Evolutionary conservation across 2,113 vertebrate genomes (phyloP), one percentile per base, ranked within the genome.

Genomic region (Forbesichthys papilliferus): DNA sequence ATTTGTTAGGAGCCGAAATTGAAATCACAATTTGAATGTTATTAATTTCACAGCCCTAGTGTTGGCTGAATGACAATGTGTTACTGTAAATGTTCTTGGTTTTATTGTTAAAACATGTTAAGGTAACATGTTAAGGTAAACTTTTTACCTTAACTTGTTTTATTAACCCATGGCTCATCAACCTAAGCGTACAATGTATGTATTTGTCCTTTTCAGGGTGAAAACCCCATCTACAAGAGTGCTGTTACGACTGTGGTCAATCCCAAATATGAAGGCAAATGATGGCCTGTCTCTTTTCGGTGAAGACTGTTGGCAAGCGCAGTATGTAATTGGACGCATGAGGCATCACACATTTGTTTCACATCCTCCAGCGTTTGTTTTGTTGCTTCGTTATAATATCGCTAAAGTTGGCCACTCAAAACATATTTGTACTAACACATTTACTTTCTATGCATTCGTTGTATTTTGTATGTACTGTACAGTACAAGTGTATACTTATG

Each of bases 161-260:
- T 42, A 42, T 27, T 27, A 27, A 27, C 27, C 27, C 36, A 5
- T 42, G 4, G 4, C 7, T 42, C 1, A 42, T 3, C 27, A 10
- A 59, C 49, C 13, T 52, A 52, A 52, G 13, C 10, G 11, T 42
- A 52, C 10, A 52, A 52, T 52, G 49, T 52, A 52, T 52, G 4
- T 51, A 10, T 20, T 61, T 75, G 66, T 61, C 2, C n/a, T 61
- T 73, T 69, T 3, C 82, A 99, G 98, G 97, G 98, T 88, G 97
- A 99, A 94, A 99, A 99, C 94, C 98, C 98, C 74, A 99, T 99
- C 93, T 99, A 99, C 92, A 99, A 98, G 93, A 99, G 98, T 81
- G 98, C 98, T 1, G 96, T 99, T 89, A 99, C 98, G 8, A 99
- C 98, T 67, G 95, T 99, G 88, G 94, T 99, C 83, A 99, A 99